phyloP scores from a whole-genome alignment of 53 echinoderm and acorn worm species.

The Astropecten irregularis region DNA sequence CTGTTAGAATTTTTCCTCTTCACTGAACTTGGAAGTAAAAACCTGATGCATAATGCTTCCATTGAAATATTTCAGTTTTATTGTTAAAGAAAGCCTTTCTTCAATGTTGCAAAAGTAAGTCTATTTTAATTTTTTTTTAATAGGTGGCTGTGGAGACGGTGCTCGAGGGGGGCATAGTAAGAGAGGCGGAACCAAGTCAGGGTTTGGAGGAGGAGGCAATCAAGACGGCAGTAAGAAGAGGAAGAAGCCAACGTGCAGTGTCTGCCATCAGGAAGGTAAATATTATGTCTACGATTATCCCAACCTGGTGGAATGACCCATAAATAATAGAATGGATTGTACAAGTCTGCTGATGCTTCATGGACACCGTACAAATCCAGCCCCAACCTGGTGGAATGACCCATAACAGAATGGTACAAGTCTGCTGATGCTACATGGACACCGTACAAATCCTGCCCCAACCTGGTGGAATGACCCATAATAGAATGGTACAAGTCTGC shows the following conservation, averaged over 20 bases:
- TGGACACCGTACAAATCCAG: too few relatives aligned
- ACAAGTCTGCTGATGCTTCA: neutral
- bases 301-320: neutral
- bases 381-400: neutral
- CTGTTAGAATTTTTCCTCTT: too few relatives aligned
- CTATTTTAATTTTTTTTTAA: neutral
- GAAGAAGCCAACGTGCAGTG: slow-evolving; percentile 74
- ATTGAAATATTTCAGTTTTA: neutral
- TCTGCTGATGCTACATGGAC: neutral
- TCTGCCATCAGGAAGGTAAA: slow-evolving; percentile 79
- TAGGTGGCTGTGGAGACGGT: slow-evolving; percentile 9
- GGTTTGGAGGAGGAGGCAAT: slow-evolving; percentile 18
- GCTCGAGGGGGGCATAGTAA: slow-evolving; percentile 20
- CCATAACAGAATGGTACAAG: neutral
- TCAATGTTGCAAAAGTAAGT: neutral
- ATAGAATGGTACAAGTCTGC: neutral
- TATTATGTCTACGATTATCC: neutral
- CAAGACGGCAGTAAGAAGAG: slow-evolving; percentile 59
- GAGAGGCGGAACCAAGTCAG: slow-evolving; percentile 19
- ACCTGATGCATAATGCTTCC: too few relatives aligned
- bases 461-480: neutral
- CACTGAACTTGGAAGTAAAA: too few relatives aligned
- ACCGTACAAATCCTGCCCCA: too few relatives aligned
- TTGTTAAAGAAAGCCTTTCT: neutral
- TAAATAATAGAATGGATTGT: neutral